Evolutionary conservation across 1,140 invertebrate species (phyloP), one percentile per base, ranked within the genome.

Genomic region (Papilio polytes): DNA sequence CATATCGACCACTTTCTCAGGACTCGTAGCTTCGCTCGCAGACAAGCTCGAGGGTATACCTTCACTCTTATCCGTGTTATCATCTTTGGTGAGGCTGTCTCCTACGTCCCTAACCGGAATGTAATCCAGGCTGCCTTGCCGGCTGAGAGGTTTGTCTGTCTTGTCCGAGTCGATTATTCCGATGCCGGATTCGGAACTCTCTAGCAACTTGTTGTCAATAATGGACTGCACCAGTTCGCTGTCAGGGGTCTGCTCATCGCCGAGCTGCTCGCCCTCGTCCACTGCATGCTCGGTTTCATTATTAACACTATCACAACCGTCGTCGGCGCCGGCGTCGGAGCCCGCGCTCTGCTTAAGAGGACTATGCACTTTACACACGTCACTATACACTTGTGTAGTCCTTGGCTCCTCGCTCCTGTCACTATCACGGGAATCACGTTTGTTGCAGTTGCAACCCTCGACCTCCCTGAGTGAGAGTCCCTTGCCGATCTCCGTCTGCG

Each of bases 211-310:
- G 78, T 96, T 96, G 80, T 96, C 96, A 79, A 97, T 95, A 83
- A 96, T 96, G 70, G 96, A 96, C 83, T 96, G 94, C 10, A 96
- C 96, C 80, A 96, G 93, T 86, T 96, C 95, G 74, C 87, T 92
- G 82, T 95, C 95, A 18, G 88, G 80, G 53, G 89, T 88, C 76
- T 89, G 82, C 84, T 89, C 89, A 4, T 86, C 83, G 79, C 91
- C 83, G 48, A 78, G 74, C 81, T 82, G 81, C 77, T 85, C 87
- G 18, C 88, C 89, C 81, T 95, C 94, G 48, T 94, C 93, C n/a
- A 93, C 88, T 44, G 94, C 94, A 36, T 95, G 91, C 83, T 96
- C 96, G 81, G 95, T 82, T 80, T 91, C 92, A 56, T 83, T 86
- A 82, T 88, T 84, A 89, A 89, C 87, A 90, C 84, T 92, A 94